Base-by-base conservation (phyloP, 2,888 invertebrate species). In the Oegoconia quadripuncta region DNA sequence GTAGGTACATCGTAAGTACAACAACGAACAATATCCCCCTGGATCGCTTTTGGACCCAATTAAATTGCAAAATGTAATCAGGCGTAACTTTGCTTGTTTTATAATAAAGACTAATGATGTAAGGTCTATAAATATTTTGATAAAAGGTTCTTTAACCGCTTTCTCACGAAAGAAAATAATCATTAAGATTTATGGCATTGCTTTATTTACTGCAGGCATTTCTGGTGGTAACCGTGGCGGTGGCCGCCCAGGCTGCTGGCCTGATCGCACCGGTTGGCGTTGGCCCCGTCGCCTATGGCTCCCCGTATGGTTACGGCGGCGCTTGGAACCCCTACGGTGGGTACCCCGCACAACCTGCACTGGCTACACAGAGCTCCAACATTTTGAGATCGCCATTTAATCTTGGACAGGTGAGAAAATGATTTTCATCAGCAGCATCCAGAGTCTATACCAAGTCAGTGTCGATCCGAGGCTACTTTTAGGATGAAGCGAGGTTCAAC, bases 361-460 rank as follows among this genome's bases (percentile, higher is more conserved):
- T 91, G 47, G 88, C 91, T 39, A 82, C 89, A 8, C 90, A 90
- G 60, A 88, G 89, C 25, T 87, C 89, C 42, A 91, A 91, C 70
- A 91, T 89, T 52, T 69, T 90, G 50, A 83, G 91, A 46, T 88
- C 89, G 31, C 90, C 88, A 42, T 93, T 91, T 50, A 93, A 93
- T 67, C 79, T 93, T 48, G 92, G 92, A 46, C 90, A 91, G 82
- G 89, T 91, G 48, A 34, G 35, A 12, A 20, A 33, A n/a, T n/a
- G n/a, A n/a, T n/a, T n/a, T n/a, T n/a, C n/a, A n/a, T n/a, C n/a
- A n/a, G n/a, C n/a, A n/a, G n/a, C n/a, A n/a, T n/a, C n/a, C n/a
- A n/a, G n/a, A n/a, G n/a, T n/a, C n/a, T n/a, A n/a, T n/a, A n/a
- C n/a, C n/a, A n/a, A n/a, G n/a, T n/a, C n/a, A n/a, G n/a, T n/a